Evolutionary conservation across 2,888 invertebrate species (phyloP).

Genomic region (Caenorhabditis sinica): DNA sequence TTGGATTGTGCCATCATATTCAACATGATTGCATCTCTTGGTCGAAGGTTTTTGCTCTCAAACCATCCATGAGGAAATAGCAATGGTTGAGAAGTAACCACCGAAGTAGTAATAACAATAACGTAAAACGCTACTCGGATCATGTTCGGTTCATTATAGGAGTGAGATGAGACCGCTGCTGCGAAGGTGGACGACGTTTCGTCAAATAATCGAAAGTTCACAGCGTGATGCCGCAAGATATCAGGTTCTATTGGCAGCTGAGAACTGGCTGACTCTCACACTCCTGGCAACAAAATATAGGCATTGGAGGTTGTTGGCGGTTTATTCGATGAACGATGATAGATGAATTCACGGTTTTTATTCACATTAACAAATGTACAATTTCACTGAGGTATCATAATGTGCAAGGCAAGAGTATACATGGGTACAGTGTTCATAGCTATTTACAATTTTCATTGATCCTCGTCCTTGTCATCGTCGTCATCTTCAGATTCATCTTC

Average conservation of each 20-base stretch:
- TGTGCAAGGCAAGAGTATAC: background rate
- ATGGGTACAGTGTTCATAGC: background rate
- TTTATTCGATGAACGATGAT: constrained; percentile 22
- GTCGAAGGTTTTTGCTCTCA: constrained; percentile 74
- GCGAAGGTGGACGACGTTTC: constrained; percentile 33
- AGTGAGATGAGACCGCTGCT: constrained; percentile 22
- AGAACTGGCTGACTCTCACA: constrained; percentile 46
- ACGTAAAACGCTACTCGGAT: constrained; percentile 32
- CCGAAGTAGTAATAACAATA: constrained; percentile 11
- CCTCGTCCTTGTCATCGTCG: constrained; percentile 1
- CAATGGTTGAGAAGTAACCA: constrained; percentile 63
- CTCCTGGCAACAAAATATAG: constrained; percentile 28
- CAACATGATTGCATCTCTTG: constrained; percentile 76
- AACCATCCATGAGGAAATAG: constrained; percentile 79
- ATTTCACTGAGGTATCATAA: background rate
- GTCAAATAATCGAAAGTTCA: constrained; percentile 54
- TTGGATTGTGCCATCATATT: constrained; percentile 77
- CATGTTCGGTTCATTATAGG: constrained; percentile 47
- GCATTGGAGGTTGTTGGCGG: constrained; percentile 33
- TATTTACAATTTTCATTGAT: background rate
- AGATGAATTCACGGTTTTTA: background rate
- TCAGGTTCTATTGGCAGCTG: constrained; percentile 50
- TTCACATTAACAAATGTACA: background rate
- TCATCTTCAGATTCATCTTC: constrained; percentile 11
- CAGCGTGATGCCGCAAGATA: constrained; percentile 53